Evolutionary conservation across 2,113 vertebrate species (phyloP).

Genomic region (Plestiodon gilberti): DNA sequence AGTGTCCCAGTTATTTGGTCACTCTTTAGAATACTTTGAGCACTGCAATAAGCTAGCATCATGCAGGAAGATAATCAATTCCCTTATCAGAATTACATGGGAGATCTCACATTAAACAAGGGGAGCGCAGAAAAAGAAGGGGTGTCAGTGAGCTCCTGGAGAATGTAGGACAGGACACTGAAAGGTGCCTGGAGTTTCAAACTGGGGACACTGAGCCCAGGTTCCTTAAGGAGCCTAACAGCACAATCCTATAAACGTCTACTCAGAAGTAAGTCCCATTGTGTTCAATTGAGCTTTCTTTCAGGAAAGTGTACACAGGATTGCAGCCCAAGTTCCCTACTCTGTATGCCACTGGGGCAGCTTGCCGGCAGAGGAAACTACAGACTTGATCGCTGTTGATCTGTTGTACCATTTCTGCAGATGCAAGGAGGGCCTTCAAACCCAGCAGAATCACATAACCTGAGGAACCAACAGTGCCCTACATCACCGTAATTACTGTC

Average conservation of each 20-base stretch:
- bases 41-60: constrained; percentile 45
- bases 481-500: neutral
- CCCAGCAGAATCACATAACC: neutral
- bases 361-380: neutral
- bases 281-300: no score
- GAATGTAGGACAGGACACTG: neutral
- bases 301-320: no score
- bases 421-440: neutral
- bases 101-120: neutral
- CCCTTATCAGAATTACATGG: constrained; percentile 51
- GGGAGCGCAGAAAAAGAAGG: constrained; percentile 40
- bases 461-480: neutral
- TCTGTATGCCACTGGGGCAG: neutral
- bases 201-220: neutral
- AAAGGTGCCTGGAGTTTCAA: neutral
- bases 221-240: no score
- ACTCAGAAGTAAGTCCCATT: no score
- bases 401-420: neutral
- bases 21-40: constrained; percentile 76
- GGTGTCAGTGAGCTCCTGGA: neutral
- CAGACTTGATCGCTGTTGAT: neutral
- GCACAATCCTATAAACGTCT: no score
- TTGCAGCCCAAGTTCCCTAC: neutral
- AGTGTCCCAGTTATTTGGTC: constrained; percentile 72
- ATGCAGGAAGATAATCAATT: neutral